Evolutionary conservation across 2,797 vertebrate species (phyloP).

Genomic region (Tenualosa ilisha): DNA sequence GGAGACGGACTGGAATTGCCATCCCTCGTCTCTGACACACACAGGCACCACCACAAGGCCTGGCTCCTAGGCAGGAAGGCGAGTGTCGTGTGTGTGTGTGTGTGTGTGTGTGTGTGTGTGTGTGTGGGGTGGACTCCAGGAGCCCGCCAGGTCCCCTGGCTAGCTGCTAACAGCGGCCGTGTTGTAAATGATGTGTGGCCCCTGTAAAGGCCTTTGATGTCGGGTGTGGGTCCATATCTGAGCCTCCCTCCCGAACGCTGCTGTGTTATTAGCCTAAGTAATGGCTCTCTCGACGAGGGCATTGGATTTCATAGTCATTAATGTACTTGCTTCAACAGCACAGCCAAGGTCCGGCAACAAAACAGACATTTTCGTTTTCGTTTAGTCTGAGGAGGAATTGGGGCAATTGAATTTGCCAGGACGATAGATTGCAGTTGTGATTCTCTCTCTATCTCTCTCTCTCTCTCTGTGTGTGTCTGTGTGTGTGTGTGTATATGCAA

Average conservation of each 20-base stretch:
- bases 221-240: not conserved
- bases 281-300: not conserved
- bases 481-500: not conserved
- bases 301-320: slow-evolving; percentile 20
- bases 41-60: not conserved
- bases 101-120: no score
- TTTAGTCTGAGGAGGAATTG: not conserved
- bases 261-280: slow-evolving; percentile 10
- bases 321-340: not conserved
- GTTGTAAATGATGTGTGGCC: slow-evolving; percentile 5
- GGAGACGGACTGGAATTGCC: not conserved
- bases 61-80: not conserved
- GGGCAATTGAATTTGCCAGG: not conserved
- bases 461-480: not conserved
- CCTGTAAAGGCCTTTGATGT: not conserved
- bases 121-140: not conserved
- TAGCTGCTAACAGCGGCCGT: slow-evolving; percentile 8
- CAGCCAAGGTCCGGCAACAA: not conserved
- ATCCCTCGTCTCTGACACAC: not conserved
- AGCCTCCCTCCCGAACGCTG: not conserved
- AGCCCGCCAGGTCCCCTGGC: not conserved
- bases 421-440: not conserved
- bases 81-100: no score
- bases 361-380: not conserved
- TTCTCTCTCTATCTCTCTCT: not conserved